Conservation (phyloP, 2,888 invertebrate genomes). For the Sepioteuthis lessoniana region DNA sequence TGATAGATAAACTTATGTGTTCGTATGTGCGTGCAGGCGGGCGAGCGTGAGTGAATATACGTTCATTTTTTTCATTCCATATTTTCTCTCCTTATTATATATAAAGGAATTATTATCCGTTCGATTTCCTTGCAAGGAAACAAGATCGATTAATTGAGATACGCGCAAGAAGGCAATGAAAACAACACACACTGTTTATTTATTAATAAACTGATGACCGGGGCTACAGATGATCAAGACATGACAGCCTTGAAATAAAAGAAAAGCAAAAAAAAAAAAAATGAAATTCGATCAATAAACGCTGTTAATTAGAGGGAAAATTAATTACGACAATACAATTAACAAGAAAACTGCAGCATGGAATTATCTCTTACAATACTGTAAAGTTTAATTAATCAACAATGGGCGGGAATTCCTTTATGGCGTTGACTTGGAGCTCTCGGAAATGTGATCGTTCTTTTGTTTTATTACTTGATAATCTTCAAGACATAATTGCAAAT, state of each 20-base stretch:
- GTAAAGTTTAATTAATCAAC: neutral
- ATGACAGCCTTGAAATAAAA: neutral
- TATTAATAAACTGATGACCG: neutral
- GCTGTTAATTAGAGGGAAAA: neutral
- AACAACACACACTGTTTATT: too few relatives aligned
- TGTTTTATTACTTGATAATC: neutral
- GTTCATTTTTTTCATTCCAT: too few relatives aligned
- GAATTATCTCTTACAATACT: neutral
- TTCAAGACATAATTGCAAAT: neutral
- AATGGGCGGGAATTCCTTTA: neutral
- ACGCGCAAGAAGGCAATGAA: too few relatives aligned
- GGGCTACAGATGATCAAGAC: neutral
- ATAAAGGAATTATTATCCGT: too few relatives aligned
- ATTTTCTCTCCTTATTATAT: too few relatives aligned
- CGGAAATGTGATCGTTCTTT: neutral
- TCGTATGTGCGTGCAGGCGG: too few relatives aligned
- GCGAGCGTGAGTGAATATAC: too few relatives aligned
- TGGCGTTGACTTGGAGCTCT: neutral
- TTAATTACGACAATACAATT: neutral
- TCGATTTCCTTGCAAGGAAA: too few relatives aligned
- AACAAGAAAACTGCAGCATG: neutral
- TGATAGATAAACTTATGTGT: too few relatives aligned
- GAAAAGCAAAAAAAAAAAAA: neutral
- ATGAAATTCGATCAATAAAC: neutral
- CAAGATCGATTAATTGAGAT: too few relatives aligned